A percentile compares a stretch with the other conserved stretches of the same genome.
Conservation (phyloP, 2,888 invertebrate genomes). For the Pandemis cinnamomeana region DNA sequence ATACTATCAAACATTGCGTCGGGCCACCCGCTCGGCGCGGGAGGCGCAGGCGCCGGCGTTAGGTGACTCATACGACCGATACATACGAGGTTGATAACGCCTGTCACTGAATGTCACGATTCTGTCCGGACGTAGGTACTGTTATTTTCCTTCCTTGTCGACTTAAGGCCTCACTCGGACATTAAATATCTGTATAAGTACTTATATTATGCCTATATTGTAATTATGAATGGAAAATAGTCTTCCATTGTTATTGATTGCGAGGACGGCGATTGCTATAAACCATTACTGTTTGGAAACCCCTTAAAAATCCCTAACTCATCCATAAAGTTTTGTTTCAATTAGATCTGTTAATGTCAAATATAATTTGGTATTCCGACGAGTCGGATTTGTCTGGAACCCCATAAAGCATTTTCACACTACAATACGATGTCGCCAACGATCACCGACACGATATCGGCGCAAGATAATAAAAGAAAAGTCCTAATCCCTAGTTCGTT, state of each 20-base stretch:
- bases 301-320: too few species aligned
- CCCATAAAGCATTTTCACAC: too few species aligned
- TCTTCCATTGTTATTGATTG: too few species aligned
- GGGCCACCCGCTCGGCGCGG: not conserved
- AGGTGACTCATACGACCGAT: slow-evolving; percentile 32
- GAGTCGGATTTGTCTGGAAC: too few species aligned
- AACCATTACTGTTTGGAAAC: too few species aligned
- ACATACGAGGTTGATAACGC: slow-evolving; percentile 15
- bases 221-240: not conserved
- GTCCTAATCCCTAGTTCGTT: not conserved
- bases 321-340: too few species aligned
- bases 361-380: too few species aligned
- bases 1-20: not conserved
- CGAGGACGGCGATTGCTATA: too few species aligned
- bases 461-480: not conserved
- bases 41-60: slow-evolving; percentile 37
- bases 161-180: not conserved
- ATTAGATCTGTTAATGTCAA: too few species aligned
- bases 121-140: slow-evolving; percentile 24
- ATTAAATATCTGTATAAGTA: not conserved
- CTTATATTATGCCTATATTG: too few species aligned
- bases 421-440: too few species aligned
- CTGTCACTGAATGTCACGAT: slow-evolving; percentile 33
- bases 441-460: too few species aligned
- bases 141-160: not conserved